These are phyloP conservation scores for Cryptus viduatorius DNA, from an alignment of 2,888 invertebrate genomes.

Conservation along the genomic window DNA sequence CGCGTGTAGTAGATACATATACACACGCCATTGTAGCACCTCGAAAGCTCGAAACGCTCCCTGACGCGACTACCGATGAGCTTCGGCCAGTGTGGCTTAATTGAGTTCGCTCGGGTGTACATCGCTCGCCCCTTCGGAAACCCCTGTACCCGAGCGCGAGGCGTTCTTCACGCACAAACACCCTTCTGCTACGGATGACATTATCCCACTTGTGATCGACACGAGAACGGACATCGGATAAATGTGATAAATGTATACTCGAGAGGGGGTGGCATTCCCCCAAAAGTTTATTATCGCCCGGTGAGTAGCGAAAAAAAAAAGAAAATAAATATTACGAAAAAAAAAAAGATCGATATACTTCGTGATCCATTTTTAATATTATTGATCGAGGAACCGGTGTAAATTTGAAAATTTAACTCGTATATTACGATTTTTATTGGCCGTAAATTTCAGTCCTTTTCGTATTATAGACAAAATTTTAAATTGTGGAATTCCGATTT, in stretches of 20 bases:
- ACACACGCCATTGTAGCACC: conserved; percentile 17
- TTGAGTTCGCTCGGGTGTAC: conserved; percentile 63
- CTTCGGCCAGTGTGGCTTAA: conserved; percentile 49
- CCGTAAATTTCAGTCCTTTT: too few species aligned
- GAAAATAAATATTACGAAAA: background rate
- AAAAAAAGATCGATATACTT: background rate
- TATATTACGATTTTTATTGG: too few species aligned
- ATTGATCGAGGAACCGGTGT: conserved; percentile 10
- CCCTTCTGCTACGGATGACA: conserved; percentile 48
- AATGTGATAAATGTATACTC: conserved; percentile 22
- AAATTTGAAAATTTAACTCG: background rate
- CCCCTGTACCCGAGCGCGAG: conserved; percentile 32
- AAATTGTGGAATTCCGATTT: too few species aligned
- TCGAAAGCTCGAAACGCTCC: conserved; percentile 37
- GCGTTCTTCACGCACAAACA: conserved; percentile 32
- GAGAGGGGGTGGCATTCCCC: conserved; percentile 1
- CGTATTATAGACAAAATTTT: too few species aligned
- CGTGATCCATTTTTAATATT: conserved; percentile 5
- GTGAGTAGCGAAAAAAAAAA: background rate
- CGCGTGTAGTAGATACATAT: background rate
- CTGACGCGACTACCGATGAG: conserved; percentile 40
- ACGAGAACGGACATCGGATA: conserved; percentile 27
- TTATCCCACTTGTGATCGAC: conserved; percentile 9
- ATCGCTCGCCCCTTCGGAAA: conserved; percentile 44
- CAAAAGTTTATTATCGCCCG: conserved; percentile 30